These are phyloP conservation scores for Caenorhabditis brenneri DNA, from an alignment of 1,140 invertebrate genomes.

Conservation along the genomic window DNA sequence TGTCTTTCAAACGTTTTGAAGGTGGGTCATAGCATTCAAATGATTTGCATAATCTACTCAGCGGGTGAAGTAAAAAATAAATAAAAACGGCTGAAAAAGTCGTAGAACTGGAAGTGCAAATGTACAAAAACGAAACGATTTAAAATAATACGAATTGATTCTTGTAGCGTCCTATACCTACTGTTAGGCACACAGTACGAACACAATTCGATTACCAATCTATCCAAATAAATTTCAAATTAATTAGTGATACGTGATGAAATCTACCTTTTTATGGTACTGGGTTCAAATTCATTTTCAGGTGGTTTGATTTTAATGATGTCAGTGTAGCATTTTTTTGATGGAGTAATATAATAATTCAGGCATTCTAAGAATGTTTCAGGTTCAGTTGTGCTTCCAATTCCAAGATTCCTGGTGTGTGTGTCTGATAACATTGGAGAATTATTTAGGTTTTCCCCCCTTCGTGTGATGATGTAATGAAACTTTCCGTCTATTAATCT, in stretches of 20 bases:
- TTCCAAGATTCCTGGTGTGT: not conserved
- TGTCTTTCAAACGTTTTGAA: not conserved
- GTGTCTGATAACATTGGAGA: not conserved
- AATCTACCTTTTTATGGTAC: not conserved
- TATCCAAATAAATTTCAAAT: not conserved
- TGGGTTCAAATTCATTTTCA: not conserved
- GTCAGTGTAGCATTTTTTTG: not conserved
- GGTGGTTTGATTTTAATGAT: not conserved
- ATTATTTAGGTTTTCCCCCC: too few relatives aligned
- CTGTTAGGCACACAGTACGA: not conserved
- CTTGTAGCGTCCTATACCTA: not conserved
- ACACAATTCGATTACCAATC: not conserved
- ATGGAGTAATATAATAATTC: not conserved
- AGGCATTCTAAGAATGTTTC: not conserved
- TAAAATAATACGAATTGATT: not conserved
- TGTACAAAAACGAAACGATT: not conserved
- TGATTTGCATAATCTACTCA: not conserved
- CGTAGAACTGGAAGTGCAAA: not conserved
- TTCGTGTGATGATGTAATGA: not conserved
- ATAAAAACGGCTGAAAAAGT: not conserved
- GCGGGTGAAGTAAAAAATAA: not conserved
- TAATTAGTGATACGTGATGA: constrained; percentile 18
- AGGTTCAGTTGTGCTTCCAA: not conserved
- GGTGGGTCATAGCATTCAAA: not conserved
- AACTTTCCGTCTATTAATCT: not conserved